Conservation (phyloP, 2,797 vertebrate species). For the Anguilla megastoma region DNA sequence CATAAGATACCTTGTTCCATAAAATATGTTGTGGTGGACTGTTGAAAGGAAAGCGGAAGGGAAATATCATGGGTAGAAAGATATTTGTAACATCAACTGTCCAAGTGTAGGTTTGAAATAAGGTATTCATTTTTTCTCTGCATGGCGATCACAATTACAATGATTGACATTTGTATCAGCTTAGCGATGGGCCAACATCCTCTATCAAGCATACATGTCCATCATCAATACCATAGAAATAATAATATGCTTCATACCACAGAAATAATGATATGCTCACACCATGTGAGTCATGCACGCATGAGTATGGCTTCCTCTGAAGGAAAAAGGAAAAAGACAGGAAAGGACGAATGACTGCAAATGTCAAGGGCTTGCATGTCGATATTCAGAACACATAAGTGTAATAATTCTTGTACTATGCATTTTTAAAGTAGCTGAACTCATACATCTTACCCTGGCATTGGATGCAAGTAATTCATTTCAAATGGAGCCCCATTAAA, state of each 20-base stretch:
- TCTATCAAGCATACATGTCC: not conserved
- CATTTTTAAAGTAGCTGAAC: not conserved
- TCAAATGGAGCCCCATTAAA: not conserved
- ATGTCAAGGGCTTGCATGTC: slow-evolving; percentile 4
- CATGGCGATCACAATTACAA: not conserved
- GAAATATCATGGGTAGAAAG: not conserved
- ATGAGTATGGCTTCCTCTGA: not conserved
- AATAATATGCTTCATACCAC: not conserved
- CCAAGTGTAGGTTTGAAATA: not conserved
- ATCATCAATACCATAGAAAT: not conserved
- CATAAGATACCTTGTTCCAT: not conserved
- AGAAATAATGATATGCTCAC: not conserved
- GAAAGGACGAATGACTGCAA: not conserved
- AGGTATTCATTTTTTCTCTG: not conserved
- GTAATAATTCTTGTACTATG: not conserved
- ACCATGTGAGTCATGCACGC: not conserved
- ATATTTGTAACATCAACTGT: not conserved
- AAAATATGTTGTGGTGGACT: not conserved
- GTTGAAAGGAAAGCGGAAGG: not conserved
- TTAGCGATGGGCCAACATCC: not conserved
- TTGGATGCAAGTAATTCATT: not conserved
- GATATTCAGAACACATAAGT: not conserved
- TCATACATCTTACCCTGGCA: not conserved
- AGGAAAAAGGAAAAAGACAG: not conserved
- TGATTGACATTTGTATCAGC: not conserved